phyloP scores from a whole-genome alignment of 30 jellyfish, hydroid and myxozoan species.

The Nemopilema nomurai region DNA sequence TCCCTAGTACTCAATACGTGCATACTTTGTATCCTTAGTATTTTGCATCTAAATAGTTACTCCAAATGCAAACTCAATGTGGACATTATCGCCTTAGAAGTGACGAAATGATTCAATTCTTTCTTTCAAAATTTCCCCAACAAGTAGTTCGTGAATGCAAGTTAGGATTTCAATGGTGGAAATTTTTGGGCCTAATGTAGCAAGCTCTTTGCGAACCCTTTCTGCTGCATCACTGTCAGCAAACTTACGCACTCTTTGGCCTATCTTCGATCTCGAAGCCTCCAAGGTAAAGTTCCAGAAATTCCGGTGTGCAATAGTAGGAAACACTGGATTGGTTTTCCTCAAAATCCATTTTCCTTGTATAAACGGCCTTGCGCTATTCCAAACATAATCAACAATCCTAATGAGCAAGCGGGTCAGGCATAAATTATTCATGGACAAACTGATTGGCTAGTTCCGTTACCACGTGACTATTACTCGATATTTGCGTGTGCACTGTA shows the following conservation, averaged over 20 bases:
- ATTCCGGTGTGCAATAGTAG: slow-evolving; percentile 84
- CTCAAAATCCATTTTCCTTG: slow-evolving; percentile 39
- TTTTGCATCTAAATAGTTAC: too few species aligned
- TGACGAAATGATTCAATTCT: too few species aligned
- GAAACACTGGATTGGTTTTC: slow-evolving; percentile 70
- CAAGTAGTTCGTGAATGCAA: too few species aligned
- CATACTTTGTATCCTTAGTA: too few species aligned
- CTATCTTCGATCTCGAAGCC: slow-evolving; percentile 86
- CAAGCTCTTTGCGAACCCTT: not conserved
- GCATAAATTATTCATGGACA: slow-evolving; percentile 40
- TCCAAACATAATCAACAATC: slow-evolving; percentile 1
- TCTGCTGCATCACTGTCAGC: not conserved
- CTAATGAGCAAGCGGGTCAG: slow-evolving; percentile 74
- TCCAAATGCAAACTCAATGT: too few species aligned
- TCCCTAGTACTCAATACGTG: too few species aligned
- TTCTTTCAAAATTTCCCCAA: too few species aligned
- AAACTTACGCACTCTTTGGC: slow-evolving; percentile 76
- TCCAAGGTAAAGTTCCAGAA: slow-evolving; percentile 82
- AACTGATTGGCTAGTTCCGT: not conserved
- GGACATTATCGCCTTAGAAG: too few species aligned
- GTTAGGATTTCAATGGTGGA: too few species aligned
- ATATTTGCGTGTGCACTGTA: not conserved
- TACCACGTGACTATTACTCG: not conserved
- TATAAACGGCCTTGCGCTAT: not conserved
- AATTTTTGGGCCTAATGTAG: not conserved